Percentiles rank a stretch among this genome's conserved stretches.
Conservation (phyloP, 2,113 vertebrate genomes). For the Labeo rohita region DNA sequence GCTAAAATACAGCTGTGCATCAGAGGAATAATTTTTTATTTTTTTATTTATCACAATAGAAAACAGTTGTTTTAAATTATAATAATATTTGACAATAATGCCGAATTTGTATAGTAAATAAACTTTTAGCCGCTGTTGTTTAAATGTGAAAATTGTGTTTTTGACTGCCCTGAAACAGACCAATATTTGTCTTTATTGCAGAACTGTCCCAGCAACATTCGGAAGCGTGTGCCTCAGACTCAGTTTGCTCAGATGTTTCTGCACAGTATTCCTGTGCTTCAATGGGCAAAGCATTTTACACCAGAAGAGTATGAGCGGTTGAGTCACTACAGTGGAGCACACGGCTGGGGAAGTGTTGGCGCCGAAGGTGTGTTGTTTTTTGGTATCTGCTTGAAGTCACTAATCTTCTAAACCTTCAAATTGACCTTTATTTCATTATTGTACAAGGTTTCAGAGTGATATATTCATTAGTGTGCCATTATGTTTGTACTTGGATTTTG, state of each 20-base stretch:
- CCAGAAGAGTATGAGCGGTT: slow-evolving; percentile 70
- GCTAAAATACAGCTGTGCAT: too few species aligned
- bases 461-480: not conserved
- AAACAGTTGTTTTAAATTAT: too few species aligned
- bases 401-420: not conserved
- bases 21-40: too few species aligned
- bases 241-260: slow-evolving; percentile 62
- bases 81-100: too few species aligned
- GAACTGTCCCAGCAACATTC: slow-evolving; percentile 68
- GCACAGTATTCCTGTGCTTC: slow-evolving; percentile 72
- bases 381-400: not conserved
- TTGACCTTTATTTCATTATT: not conserved
- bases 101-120: too few species aligned
- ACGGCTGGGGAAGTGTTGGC: slow-evolving; percentile 74
- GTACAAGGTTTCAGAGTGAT: not conserved
- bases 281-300: slow-evolving; percentile 71
- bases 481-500: not conserved
- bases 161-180: not conserved
- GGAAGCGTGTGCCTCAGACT: slow-evolving; percentile 47
- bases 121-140: not conserved
- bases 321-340: slow-evolving; percentile 64
- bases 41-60: too few species aligned
- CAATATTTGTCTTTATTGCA: slow-evolving; percentile 50
- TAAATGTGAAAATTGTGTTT: not conserved
- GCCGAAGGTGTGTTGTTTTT: slow-evolving; percentile 65